Percentiles rank a stretch among this genome's conserved stretches.
Evolutionary conservation across 2,888 invertebrate species (phyloP).

Genomic region (Apoda limacodes): DNA sequence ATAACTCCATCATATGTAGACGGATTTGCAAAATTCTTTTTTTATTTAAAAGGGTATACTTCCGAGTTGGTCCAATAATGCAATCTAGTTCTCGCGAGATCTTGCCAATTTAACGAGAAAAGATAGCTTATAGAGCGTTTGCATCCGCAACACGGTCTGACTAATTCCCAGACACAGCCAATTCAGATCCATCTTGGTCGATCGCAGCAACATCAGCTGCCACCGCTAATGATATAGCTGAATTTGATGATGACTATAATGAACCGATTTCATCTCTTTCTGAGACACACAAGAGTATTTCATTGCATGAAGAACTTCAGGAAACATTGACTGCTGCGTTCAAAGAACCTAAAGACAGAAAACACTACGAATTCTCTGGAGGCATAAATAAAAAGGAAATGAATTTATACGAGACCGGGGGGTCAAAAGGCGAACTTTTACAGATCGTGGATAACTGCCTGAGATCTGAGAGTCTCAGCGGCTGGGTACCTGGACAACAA

Average conservation of each 20-base stretch:
- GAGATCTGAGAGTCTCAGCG: background rate
- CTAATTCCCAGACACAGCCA: slow-evolving; percentile 8
- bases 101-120: too few relatives aligned
- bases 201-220: slow-evolving; percentile 9
- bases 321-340: slow-evolving; percentile 4
- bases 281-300: slow-evolving; percentile 12
- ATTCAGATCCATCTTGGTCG: slow-evolving; percentile 8
- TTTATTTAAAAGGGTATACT: too few relatives aligned
- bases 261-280: slow-evolving; percentile 10
- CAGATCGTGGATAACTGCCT: background rate
- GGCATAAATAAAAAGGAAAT: too few relatives aligned
- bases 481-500: background rate
- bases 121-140: too few relatives aligned
- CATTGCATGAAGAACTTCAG: slow-evolving; percentile 10
- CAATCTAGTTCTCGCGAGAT: too few relatives aligned
- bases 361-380: too few relatives aligned
- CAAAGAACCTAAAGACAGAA: slow-evolving; percentile 11
- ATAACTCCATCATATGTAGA: too few relatives aligned
- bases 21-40: too few relatives aligned
- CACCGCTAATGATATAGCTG: slow-evolving; percentile 8
- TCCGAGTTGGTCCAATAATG: too few relatives aligned
- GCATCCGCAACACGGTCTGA: slow-evolving; percentile 4
- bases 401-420: slow-evolving; percentile 12
- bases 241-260: slow-evolving; percentile 9
- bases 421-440: slow-evolving; percentile 8